Conservation (phyloP, 2,888 invertebrate genomes). For the Tenodera sinensis region DNA sequence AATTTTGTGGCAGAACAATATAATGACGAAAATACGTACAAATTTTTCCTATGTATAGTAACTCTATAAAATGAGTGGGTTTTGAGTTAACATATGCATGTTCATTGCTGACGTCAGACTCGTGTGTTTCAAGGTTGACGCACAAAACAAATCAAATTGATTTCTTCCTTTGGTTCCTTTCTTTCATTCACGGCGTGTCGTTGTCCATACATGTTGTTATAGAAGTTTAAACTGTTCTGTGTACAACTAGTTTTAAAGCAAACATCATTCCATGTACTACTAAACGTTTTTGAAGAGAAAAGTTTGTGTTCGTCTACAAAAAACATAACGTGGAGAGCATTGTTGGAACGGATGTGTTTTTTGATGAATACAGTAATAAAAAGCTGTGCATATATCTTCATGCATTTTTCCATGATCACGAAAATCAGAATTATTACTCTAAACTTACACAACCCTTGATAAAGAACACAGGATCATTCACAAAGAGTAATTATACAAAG, state of each 20-base stretch:
- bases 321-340: constrained; percentile 25
- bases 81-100: constrained; percentile 21
- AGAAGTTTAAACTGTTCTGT: constrained; percentile 29
- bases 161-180: constrained; percentile 1
- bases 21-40: constrained; percentile 29
- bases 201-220: constrained; percentile 32
- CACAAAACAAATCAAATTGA: constrained; percentile 24
- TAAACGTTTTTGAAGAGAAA: constrained; percentile 27
- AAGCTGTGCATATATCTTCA: constrained; percentile 68
- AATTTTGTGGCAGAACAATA: constrained; percentile 2
- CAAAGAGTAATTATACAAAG: neutral
- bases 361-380: constrained; percentile 66
- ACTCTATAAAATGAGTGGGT: constrained; percentile 22
- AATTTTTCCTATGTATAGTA: constrained; percentile 31
- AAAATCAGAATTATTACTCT: neutral
- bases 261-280: constrained; percentile 28
- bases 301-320: constrained; percentile 31
- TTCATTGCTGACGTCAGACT: constrained; percentile 20
- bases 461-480: neutral
- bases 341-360: constrained; percentile 45
- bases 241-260: constrained; percentile 27
- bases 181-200: constrained; percentile 20
- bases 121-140: constrained; percentile 30
- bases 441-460: neutral
- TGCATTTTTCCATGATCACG: constrained; percentile 19